Conservation (phyloP, 2,888 invertebrate genomes). For the Drosophila planitibia region DNA sequence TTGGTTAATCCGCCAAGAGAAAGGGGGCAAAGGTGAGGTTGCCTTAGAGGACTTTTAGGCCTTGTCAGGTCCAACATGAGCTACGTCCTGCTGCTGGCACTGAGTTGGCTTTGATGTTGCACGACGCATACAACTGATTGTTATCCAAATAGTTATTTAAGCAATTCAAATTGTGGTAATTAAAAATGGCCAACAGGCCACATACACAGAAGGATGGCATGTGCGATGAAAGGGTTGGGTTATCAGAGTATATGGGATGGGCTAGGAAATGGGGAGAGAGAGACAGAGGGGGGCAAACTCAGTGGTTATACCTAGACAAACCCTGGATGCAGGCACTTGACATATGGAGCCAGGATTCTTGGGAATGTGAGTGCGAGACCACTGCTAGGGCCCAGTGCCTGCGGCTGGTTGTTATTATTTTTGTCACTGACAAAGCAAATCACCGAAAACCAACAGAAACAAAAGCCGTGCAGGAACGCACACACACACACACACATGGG, state of each 20-base stretch:
- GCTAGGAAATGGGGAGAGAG: background rate
- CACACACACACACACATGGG: slow-evolving; percentile 6
- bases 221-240: background rate
- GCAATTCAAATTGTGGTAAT: slow-evolving; percentile 80
- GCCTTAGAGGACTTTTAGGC: slow-evolving; percentile 17
- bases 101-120: slow-evolving; percentile 61
- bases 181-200: slow-evolving; percentile 71
- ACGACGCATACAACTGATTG: slow-evolving; percentile 64
- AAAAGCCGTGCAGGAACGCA: slow-evolving; percentile 33
- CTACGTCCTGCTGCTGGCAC: slow-evolving; percentile 16
- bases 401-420: slow-evolving; percentile 79
- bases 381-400: slow-evolving; percentile 51
- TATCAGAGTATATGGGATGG: background rate
- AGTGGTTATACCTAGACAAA: slow-evolving; percentile 48
- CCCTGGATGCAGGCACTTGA: slow-evolving; percentile 59
- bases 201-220: slow-evolving; percentile 2
- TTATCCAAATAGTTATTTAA: slow-evolving; percentile 80
- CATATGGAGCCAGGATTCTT: slow-evolving; percentile 66
- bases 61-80: slow-evolving; percentile 29
- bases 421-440: slow-evolving; percentile 81
- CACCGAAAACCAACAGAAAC: slow-evolving; percentile 80
- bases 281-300: background rate
- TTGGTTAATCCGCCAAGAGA: slow-evolving; percentile 26
- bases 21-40: background rate
- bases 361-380: slow-evolving; percentile 46